Evolutionary conservation across 2,113 vertebrate species (phyloP), one percentile per base, ranked within the genome.

Genomic region (Mesoclemmys tuberculata): DNA sequence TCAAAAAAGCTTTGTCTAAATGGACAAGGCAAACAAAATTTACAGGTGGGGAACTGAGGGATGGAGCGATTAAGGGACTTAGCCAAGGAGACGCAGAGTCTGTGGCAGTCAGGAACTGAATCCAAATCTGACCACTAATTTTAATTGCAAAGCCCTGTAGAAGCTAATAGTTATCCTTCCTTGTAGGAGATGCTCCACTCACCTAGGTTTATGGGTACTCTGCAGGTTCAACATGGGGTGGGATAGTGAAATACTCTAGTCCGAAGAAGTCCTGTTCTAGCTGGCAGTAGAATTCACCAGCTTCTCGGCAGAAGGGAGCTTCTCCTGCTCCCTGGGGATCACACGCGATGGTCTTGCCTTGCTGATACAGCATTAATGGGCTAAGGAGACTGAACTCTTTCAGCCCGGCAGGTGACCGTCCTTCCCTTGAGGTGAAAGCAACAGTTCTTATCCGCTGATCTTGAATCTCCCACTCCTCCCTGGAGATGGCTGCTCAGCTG

Each of bases 11-110:
- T 58, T 58, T 18, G 61, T n/a, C 35, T 68, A 31, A 68, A 68
- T 68, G 61, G 11, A 26, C 0, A 1, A 21, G 77, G 10, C 0
- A 2, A 52, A 38, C 0, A 0, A 2, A 19, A n/a, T 35, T 61
- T 35, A 61, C 58, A 61, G 31, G 29, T 54, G 54, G 58, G 31
- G 46, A 46, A 35, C 11, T 8, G 13, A 35, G 61, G 13, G 35
- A 35, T 7, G 18, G 61, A 35, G 29, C 31, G 58, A 7, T 64
- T n/a, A 64, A 35, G 61, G 61, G 16, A 35, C 6, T 35, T 64
- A 16, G 31, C 61, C 31, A 64, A 64, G 31, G 31, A 64, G 31
- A 64, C 31, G 18, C 5, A 29, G 12, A 6, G 16, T 64, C 61
- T 19, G 16, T 64, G 61, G 31, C 61, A 64, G 61, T 16, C 61